Percentiles rank a stretch among this genome's conserved stretches.
phyloP scores from a whole-genome alignment of 1,140 invertebrate species.

The Liolophura sinensis region DNA sequence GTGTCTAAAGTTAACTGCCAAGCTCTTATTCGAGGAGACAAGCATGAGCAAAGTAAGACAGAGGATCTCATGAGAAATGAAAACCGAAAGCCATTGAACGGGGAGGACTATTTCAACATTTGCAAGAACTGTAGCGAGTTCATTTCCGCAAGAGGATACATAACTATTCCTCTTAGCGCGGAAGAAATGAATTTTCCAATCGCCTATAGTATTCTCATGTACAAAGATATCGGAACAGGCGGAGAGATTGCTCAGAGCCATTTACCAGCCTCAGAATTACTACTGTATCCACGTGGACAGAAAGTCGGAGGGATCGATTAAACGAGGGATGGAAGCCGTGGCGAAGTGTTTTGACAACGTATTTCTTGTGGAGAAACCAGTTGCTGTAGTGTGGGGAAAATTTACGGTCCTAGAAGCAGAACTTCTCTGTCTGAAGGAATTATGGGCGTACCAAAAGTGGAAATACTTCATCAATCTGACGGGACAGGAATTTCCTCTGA shows the following conservation, averaged over 20 bases:
- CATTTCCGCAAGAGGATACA: no score
- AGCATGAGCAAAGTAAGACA: no score
- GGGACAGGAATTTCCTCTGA: slow-evolving; percentile 45
- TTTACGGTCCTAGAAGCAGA: slow-evolving; percentile 33
- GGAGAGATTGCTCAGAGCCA: slow-evolving; percentile 38
- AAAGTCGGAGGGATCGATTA: slow-evolving; percentile 21
- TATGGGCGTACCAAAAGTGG: slow-evolving; percentile 30
- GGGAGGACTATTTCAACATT: no score
- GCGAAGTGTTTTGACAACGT: slow-evolving; percentile 47
- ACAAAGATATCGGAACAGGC: slow-evolving; percentile 45
- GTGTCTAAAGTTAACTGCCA: no score
- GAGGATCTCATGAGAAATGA: no score
- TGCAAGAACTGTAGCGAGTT: no score
- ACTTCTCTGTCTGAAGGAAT: slow-evolving; percentile 30
- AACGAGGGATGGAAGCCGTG: slow-evolving; percentile 27
- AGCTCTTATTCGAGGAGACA: no score
- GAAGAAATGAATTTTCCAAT: slow-evolving; percentile 40
- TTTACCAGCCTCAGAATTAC: slow-evolving; percentile 50
- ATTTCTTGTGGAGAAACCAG: slow-evolving; percentile 32
- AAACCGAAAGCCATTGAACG: no score
- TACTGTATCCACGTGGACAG: slow-evolving; percentile 53
- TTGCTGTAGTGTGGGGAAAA: slow-evolving; percentile 36
- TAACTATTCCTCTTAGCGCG: not conserved
- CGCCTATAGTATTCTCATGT: slow-evolving; percentile 47
- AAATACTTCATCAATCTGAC: slow-evolving; percentile 46